Percentiles rank a stretch among this genome's conserved stretches.
These are phyloP conservation scores for Mustelus asterias DNA, from an alignment of 2,113 vertebrate species.

Conservation along the genomic window DNA sequence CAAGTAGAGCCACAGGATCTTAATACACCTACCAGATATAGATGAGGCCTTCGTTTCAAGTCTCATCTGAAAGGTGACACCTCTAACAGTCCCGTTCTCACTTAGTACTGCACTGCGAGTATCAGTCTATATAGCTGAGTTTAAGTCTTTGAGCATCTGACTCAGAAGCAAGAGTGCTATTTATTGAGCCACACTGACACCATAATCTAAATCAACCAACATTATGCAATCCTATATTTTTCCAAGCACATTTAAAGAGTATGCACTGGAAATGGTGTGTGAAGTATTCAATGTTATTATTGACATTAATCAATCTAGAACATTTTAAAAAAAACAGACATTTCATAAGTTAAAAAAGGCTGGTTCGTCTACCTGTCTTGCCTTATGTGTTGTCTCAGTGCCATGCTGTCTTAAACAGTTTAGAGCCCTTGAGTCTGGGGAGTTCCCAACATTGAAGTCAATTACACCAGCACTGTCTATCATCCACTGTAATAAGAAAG, in stretches of 20 bases:
- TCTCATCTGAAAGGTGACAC: not conserved
- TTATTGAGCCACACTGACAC: not conserved
- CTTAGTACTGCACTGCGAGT: not conserved
- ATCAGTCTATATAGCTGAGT: not conserved
- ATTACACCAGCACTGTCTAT: conserved; percentile 93
- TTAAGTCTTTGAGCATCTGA: not conserved
- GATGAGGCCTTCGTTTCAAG: not conserved
- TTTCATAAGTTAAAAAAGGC: conserved; percentile 41
- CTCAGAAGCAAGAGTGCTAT: not conserved
- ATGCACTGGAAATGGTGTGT: not conserved
- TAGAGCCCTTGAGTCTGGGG: conserved; percentile 80
- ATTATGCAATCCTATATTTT: not conserved
- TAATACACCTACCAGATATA: not conserved
- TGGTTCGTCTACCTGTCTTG: conserved; percentile 82
- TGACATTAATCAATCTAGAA: not conserved
- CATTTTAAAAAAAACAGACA: conserved; percentile 41
- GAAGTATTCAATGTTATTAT: not conserved
- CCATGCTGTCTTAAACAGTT: conserved; percentile 80
- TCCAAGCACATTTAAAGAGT: not conserved
- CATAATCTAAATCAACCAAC: not conserved
- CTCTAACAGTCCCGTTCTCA: not conserved
- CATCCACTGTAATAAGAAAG: conserved; percentile 91
- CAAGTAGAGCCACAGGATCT: not conserved
- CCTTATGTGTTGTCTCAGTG: conserved; percentile 84
- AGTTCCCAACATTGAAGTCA: conserved; percentile 88